A percentile compares a stretch with the other conserved stretches of the same genome.
These are phyloP conservation scores for Aptenodytes forsteri DNA, from an alignment of 2,113 vertebrate genomes.

Conservation along the genomic window DNA sequence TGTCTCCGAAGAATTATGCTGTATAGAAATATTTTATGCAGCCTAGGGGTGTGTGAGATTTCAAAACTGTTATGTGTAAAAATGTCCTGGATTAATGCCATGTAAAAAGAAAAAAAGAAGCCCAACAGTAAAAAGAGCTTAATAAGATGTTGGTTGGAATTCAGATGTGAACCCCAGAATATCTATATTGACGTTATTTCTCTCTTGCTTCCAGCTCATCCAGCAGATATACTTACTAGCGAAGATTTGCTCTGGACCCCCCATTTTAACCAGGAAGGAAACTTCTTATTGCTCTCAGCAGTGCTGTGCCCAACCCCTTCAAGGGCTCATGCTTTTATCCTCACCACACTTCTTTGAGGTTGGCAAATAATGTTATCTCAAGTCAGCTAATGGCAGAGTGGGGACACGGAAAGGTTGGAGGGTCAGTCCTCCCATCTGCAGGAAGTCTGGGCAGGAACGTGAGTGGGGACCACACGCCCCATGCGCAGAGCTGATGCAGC, in stretches of 20 bases:
- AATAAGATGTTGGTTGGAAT: background rate
- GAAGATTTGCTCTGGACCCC: background rate
- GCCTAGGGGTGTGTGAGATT: background rate
- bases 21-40: background rate
- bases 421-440: background rate
- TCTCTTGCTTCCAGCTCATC: background rate
- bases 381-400: background rate
- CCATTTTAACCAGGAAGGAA: background rate
- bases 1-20: background rate
- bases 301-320: background rate
- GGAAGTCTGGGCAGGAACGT: background rate
- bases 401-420: background rate
- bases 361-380: background rate
- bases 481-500: background rate
- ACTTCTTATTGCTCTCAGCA: background rate
- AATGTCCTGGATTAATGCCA: background rate
- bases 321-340: background rate
- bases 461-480: background rate
- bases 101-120: background rate
- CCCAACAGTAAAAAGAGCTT: background rate
- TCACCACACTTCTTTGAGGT: background rate
- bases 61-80: background rate
- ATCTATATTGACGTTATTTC: background rate
- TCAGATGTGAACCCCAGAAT: background rate
- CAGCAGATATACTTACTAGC: background rate